Base-by-base conservation (phyloP, 2,113 vertebrate genomes). In the Leptobrachium ailaonicum region DNA sequence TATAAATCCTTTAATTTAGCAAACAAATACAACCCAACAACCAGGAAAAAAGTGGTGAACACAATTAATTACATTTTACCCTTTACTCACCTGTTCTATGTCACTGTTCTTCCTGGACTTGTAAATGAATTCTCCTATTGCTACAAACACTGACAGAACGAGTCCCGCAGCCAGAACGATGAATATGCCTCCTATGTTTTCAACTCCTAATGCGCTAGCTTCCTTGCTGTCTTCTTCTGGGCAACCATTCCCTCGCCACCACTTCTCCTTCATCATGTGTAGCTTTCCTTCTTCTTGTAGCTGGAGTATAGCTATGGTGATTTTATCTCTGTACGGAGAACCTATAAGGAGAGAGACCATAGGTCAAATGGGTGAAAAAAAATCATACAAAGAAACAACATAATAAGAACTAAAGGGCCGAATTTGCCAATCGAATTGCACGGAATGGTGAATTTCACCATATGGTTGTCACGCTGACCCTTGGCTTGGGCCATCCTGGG, bases 191-290 rank as follows among this genome's bases (percentile, higher is more conserved):
- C 98, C 97, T n/a, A 99, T 98, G 85, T 98, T 98, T 88, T 99
- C 97, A 82, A 99, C 96, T 0, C 97, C 98, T 0, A 99, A 88
- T 64, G 98, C 97, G 3, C 97, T 98, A 86, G 98, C 97, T 84
- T 98, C 98, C 80, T 96, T 98, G 89, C 92, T 96, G 85, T 98
- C 98, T 85, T 98, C 98, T 86, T 98, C 96, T 0, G 98, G 97
- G 81, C 98, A 99, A 66, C 97, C 97, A 0, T 97, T 97, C 1
- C 98, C 97, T 50, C 96, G 79, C 98, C 98, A 99, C 98, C 98
- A 99, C 82, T 97, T 98, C 87, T 98, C 98, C 88, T 98, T 99
- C 96, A 99, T 97, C 96, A 98, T 96, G 86, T 98, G 98, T 62
- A 99, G 89, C 83, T 97, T 99, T 3, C 97, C 98, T 80, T 97